Conservation (phyloP, 2,888 invertebrate genomes). For the Stomorhina lunata region DNA sequence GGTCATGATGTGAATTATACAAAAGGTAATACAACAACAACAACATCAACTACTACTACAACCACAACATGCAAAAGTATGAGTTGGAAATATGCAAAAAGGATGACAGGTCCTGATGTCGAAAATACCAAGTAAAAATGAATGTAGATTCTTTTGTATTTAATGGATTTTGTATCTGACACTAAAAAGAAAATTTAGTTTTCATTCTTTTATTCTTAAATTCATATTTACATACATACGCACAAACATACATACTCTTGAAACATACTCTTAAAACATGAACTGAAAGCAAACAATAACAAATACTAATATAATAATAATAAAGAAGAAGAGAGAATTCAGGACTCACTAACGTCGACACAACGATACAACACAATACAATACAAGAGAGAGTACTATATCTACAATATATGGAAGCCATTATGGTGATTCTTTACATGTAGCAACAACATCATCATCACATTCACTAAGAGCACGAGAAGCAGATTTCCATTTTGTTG, state of each 20-base stretch:
- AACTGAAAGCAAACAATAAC: conserved; percentile 1
- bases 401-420: conserved; percentile 50
- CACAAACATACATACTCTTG: neutral
- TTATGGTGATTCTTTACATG: conserved; percentile 55
- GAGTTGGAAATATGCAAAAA: neutral
- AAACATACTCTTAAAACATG: too few relatives aligned
- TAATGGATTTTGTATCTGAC: conserved; percentile 31
- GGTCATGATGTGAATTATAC: conserved; percentile 64
- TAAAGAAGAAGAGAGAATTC: conserved; percentile 36
- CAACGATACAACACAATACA: neutral
- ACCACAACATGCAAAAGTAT: neutral
- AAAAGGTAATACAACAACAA: conserved; percentile 30
- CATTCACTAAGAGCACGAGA: conserved; percentile 3
- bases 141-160: conserved; percentile 13
- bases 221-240: neutral
- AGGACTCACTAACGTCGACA: neutral
- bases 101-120: neutral
- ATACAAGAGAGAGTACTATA: conserved; percentile 25
- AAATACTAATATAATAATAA: neutral
- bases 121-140: neutral
- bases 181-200: conserved; percentile 15
- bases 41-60: neutral
- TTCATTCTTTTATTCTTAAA: neutral
- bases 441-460: neutral
- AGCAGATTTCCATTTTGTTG: conserved; percentile 29